Evolutionary conservation across 2,113 vertebrate species (phyloP), one percentile per base, ranked within the genome.

Genomic region (Pungitius pungitius): DNA sequence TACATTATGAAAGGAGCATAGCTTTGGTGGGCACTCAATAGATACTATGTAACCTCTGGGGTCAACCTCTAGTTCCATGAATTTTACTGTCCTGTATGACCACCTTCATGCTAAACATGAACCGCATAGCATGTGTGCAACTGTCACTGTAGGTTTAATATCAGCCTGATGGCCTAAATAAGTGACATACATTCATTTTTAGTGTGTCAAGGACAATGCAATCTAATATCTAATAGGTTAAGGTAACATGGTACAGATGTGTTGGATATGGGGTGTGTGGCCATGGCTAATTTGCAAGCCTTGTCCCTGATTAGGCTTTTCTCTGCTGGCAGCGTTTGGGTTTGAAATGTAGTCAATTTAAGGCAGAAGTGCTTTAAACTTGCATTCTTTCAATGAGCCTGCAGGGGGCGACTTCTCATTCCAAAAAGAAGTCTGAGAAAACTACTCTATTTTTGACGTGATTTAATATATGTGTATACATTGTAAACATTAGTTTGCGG

Each of bases 1-100:
- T 43, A 9, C 69, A 52, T 30, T 70, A 67, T 72, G 62, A 67
- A 75, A 73, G 57, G 40, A 78, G 69, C 70, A 61, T 56, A 39
- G 43, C 67, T 77, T 85, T 73, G 27, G 54, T 56, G 56, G 73
- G 52, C 33, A 27, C 43, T 69, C 17, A 8, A 11, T 73, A 77
- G 49, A 22, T 84, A 76, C 74, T 51, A 35, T 54, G 37, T 78
- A 54, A 81, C 57, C 61, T 87, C 62, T 69, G 10, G 33, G 70
- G 72, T 81, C 57, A 63, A 24, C 13, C 18, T 70, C 56, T 75
- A 26, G 30, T 63, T 45, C 18, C 4, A 14, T 54, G 72, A 75
- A 57, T 77, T 73, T 75, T 43, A 73, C 51, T 80, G 40, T 42
- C 60, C 40, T 75, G 54, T 70, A 59, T 55, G 37, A 77, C 37